These are phyloP conservation scores for Caenorhabditis briggsae DNA, from an alignment of 1,140 invertebrate species.

Conservation along the genomic window DNA sequence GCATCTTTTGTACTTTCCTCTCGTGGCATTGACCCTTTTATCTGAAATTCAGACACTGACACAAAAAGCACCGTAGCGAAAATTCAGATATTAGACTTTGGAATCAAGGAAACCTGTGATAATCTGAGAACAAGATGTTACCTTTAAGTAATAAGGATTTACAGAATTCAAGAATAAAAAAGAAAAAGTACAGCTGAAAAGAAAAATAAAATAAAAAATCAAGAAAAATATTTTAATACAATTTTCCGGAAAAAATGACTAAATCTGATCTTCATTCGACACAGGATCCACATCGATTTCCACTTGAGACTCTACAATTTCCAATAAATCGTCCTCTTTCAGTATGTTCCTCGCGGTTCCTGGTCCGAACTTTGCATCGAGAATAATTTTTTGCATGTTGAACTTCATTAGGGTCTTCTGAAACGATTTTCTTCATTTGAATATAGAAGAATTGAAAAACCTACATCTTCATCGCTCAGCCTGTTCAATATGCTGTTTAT, in stretches of 20 bases:
- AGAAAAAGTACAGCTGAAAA: too few relatives aligned
- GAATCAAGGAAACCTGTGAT: too few relatives aligned
- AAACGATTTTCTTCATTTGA: not conserved
- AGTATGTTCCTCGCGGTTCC: not conserved
- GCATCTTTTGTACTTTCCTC: slow-evolving; percentile 21
- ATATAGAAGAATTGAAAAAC: not conserved
- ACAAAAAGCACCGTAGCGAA: too few relatives aligned
- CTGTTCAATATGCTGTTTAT: slow-evolving; percentile 37
- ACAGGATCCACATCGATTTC: not conserved
- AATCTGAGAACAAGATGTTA: too few relatives aligned
- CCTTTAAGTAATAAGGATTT: too few relatives aligned
- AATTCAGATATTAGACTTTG: too few relatives aligned
- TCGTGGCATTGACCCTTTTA: slow-evolving; percentile 37
- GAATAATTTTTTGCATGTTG: slow-evolving; percentile 50
- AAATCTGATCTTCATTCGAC: not conserved
- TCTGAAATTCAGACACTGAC: not conserved
- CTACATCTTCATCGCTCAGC: slow-evolving; percentile 4
- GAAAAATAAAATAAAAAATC: too few relatives aligned
- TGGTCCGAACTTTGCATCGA: slow-evolving; percentile 10
- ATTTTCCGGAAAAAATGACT: not conserved
- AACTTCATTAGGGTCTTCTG: slow-evolving; percentile 30
- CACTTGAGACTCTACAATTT: not conserved
- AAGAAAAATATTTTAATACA: too few relatives aligned
- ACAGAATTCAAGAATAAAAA: too few relatives aligned
- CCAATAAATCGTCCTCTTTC: not conserved